A percentile compares a stretch with the other conserved stretches of the same genome.
Conservation (phyloP, 2,888 invertebrate species). For the Ectemnius lituratus region DNA sequence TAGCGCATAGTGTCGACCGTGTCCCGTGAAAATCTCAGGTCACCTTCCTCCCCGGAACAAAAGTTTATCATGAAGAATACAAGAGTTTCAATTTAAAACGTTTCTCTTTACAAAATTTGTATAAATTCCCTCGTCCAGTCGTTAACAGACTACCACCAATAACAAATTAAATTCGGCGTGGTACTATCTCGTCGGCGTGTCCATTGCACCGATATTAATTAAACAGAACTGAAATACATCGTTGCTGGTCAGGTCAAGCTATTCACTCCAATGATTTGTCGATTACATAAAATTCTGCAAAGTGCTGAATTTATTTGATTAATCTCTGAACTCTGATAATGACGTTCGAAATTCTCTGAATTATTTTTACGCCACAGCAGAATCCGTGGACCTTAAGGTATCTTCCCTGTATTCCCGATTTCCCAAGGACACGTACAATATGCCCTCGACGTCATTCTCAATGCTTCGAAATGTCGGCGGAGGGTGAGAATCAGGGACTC, state of each 20-base stretch:
- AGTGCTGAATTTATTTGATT: constrained; percentile 44
- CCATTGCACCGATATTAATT: constrained; percentile 32
- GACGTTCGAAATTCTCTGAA: not conserved
- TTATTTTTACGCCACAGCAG: constrained; percentile 21
- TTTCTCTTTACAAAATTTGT: not conserved
- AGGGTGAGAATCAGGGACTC: constrained; percentile 24
- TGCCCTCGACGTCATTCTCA: constrained; percentile 72
- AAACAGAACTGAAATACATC: constrained; percentile 39
- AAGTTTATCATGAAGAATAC: not conserved
- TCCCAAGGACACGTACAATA: constrained; percentile 67
- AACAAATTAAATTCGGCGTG: not conserved
- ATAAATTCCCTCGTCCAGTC: no score
- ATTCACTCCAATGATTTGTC: constrained; percentile 44
- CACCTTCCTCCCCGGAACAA: not conserved
- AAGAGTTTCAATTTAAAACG: not conserved
- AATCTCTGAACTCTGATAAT: not conserved
- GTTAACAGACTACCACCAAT: not conserved
- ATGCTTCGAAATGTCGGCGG: constrained; percentile 57
- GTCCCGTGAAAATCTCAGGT: constrained; percentile 20
- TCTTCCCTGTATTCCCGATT: constrained; percentile 53
- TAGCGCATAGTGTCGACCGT: constrained; percentile 28
- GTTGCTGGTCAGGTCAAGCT: constrained; percentile 26
- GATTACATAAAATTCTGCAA: constrained; percentile 42
- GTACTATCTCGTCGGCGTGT: not conserved
- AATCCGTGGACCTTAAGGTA: not conserved